Base-by-base conservation (phyloP, 2,888 invertebrate genomes). In the Mimachlamys varia region DNA sequence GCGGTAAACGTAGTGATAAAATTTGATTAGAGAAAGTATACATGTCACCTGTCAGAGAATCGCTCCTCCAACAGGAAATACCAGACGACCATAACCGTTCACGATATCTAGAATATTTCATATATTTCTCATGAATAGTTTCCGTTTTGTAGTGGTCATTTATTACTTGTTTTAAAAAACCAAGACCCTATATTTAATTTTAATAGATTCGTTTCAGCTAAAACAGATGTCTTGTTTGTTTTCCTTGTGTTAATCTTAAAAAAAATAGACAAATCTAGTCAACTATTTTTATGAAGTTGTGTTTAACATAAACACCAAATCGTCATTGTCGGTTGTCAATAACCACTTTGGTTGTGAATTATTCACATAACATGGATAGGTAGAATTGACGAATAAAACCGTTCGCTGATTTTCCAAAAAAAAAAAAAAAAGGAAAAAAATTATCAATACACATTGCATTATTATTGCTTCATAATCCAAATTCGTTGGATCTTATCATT, bases 21-120 rank as follows among this genome's bases (percentile, higher is more conserved):
- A 76, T 76, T 76, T 76, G 76, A 89, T 88, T 90, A 50, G 49
- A 87, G 76, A 89, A 89, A 87, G 89, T 76, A 89, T 62, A 87
- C 89, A 49, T 87, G 76, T 89, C 76, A 89, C 87, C 89, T 89
- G 89, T 87, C 49, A 76, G 76, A 87, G 49, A 87, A 49, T 49
- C 87, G 87, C 89, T 76, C 87, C 44, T 49, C 33, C 89, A 89
- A 37, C 76, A 44, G 89, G 49, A 87, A 89, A 76, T 50, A 37
- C 89, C 55, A 44, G 76, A 27, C 76, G 27, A 76, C 76, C 76
- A 76, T 76, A 27, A 27, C 76, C 76, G 33, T 7, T 13, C 76
- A 33, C 27, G 13, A 76, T 27, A 76, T 76, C 76, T 76, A 12
- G 76, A 76, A 33, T 33, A 76, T 76, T 27, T 76, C 76, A 27